These are phyloP conservation scores for Malurus leucopterus DNA, from an alignment of 2,797 vertebrate species.

Conservation along the genomic window DNA sequence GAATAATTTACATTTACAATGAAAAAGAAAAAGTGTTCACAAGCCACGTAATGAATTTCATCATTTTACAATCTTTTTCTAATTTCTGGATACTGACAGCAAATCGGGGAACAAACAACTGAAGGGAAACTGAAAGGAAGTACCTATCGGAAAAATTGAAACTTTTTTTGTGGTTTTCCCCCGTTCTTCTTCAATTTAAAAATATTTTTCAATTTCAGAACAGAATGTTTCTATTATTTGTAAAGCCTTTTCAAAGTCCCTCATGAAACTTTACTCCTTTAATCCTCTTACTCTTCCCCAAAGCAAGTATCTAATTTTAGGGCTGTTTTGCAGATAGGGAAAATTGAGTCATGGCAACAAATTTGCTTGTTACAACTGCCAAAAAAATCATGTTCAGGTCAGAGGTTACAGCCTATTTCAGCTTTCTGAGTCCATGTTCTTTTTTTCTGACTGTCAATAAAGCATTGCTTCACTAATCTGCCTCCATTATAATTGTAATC, in stretches of 20 bases:
- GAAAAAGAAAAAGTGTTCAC: background rate
- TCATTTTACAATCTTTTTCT: background rate
- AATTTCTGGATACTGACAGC: background rate
- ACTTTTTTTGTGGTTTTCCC: background rate
- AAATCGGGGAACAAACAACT: background rate
- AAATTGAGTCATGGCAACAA: background rate
- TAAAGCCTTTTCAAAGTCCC: background rate
- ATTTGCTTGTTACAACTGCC: background rate
- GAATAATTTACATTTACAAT: background rate
- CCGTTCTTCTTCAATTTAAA: constrained; percentile 34
- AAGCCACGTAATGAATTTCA: background rate
- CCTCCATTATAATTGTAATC: background rate
- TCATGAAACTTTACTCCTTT: constrained; percentile 14
- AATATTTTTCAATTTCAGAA: background rate
- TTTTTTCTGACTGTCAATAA: background rate
- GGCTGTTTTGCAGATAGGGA: background rate
- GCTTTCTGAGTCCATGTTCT: background rate
- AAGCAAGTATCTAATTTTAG: constrained; percentile 20
- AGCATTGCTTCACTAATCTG: background rate
- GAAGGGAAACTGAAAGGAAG: constrained; percentile 23
- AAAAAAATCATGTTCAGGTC: background rate
- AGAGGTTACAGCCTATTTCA: background rate
- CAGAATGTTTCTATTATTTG: constrained; percentile 43
- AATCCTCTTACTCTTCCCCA: constrained; percentile 9
- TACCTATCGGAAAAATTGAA: background rate